Evolutionary conservation across 2,888 invertebrate species (phyloP), one percentile per base, ranked within the genome.

Genomic region (Chaetogeoica ovagalla): DNA sequence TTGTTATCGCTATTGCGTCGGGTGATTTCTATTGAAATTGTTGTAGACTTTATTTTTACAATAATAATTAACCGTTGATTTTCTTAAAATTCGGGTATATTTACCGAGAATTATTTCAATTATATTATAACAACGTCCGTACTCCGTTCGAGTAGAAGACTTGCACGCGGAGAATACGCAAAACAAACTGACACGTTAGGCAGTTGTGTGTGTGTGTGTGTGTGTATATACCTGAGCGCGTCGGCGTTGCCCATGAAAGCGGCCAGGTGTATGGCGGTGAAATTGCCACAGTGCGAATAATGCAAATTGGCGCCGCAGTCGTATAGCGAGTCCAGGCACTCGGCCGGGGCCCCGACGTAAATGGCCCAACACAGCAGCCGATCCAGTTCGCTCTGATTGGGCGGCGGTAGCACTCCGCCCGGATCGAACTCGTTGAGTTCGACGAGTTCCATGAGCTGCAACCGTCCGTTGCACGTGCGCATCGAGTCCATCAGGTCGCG

Each of bases 181-280:
- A 55, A 55, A 19, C 4, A 30, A 30, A 30, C 30, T 30, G 9
- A 48, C 11, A 48, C 11, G 4, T 13, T 48, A 15, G 48, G 8
- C 5, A 4, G 55, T 79, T 30, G 30, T 30, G 30, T 30, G 30
- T 30, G 30, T 30, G 30, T 30, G 30, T 30, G 30, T 30, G 30
- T 30, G 30, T 30, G 30, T 30, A 4, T 30, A 30, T 30, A 79
- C 77, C 77, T 89, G 13, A 92, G 90, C 82, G 93, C 91, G 23
- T 91, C 90, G 71, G 90, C 86, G 83, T 91, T 93, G n/a, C 93
- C 93, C 84, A 92, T 92, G 85, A 94, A 94, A 1, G 94, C 91
- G 19, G 92, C 91, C 82, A 93, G 88, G 85, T 94, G 94, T 72
- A 94, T 86, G 0, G 94, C 91, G 1, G 92, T 83, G 59, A 84